A percentile compares a stretch with the other conserved stretches of the same genome.
These are phyloP conservation scores for Narcine bancroftii DNA, from an alignment of 2,113 vertebrate genomes.

Conservation along the genomic window DNA sequence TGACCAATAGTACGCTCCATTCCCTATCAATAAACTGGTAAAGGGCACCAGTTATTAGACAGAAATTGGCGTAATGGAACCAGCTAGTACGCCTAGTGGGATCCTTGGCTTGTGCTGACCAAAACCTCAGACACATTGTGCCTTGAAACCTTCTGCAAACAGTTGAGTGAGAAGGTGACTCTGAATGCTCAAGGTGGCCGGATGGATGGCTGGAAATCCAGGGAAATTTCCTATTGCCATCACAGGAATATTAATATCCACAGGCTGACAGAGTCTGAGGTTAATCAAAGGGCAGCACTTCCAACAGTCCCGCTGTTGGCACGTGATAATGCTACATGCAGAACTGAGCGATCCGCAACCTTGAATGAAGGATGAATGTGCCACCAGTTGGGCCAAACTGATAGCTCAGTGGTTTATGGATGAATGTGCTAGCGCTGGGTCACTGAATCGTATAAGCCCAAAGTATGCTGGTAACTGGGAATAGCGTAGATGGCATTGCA, in stretches of 20 bases:
- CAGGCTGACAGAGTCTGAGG: background rate
- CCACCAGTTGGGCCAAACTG: background rate
- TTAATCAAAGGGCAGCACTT: background rate
- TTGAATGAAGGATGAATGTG: background rate
- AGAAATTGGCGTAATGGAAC: background rate
- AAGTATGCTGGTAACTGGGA: too few relatives aligned
- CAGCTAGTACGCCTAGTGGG: background rate
- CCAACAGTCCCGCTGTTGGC: background rate
- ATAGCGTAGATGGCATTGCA: too few relatives aligned
- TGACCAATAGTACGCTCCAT: background rate
- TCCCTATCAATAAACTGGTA: background rate
- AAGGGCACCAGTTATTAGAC: background rate
- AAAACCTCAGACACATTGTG: background rate
- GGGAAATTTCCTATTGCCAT: background rate
- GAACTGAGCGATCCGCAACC: background rate
- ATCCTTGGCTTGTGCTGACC: background rate
- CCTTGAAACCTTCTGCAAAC: background rate
- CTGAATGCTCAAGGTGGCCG: background rate
- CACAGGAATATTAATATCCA: background rate
- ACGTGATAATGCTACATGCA: background rate
- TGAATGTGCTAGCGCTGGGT: background rate
- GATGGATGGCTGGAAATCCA: background rate
- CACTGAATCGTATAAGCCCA: background rate
- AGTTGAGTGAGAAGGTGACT: rapidly evolving
- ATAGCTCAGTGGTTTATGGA: background rate